Evolutionary conservation across 2,888 invertebrate species (phyloP), one percentile per base, ranked within the genome.

Genomic region (Xanthostigma xanthostigma): DNA sequence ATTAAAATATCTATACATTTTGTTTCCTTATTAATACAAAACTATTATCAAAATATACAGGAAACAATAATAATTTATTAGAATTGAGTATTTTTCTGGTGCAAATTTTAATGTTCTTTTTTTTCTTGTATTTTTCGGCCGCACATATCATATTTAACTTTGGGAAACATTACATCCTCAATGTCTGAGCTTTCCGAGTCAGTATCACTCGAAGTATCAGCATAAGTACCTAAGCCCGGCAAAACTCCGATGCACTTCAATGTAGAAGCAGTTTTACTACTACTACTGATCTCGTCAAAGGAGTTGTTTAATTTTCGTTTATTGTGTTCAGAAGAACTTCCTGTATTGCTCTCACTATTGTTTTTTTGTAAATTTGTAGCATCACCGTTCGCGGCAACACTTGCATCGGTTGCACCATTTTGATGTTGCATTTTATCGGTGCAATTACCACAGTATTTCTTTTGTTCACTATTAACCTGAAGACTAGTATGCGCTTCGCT

Each of bases 191-290:
- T 84, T 33, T 81, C 82, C 0, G 82, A 81, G 60, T 83, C 84
- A 46, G 77, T 67, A 49, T 76, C 76, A 56, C 74, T 74, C 53
- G 76, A 76, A 55, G 76, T 84, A 1, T 86, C 83, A 51, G 83
- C 79, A 58, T 87, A 92, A 53, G 78, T 77, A 0, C 88, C 89
- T 46, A 93, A 73, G 0, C 92, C 92, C 0, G 92, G 91, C 49
- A 93, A 68, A 45, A 90, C 78, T 1, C 83, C 92, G 50, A 89
- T 76, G 59, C 86, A 86, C 36, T 73, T 75, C 53, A 84, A 59
- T 5, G 70, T 72, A 1, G 72, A 66, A 46, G 59, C 56, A 42
- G 46, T 44, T 47, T 50, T 41, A 47, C 48, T 49, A 47, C 47
- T 49, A 27, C 27, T 11, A 35, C n/a, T 33, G 33, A 3, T 9